Conservation (phyloP, 2,888 invertebrate species). For the Acleris cristana region DNA sequence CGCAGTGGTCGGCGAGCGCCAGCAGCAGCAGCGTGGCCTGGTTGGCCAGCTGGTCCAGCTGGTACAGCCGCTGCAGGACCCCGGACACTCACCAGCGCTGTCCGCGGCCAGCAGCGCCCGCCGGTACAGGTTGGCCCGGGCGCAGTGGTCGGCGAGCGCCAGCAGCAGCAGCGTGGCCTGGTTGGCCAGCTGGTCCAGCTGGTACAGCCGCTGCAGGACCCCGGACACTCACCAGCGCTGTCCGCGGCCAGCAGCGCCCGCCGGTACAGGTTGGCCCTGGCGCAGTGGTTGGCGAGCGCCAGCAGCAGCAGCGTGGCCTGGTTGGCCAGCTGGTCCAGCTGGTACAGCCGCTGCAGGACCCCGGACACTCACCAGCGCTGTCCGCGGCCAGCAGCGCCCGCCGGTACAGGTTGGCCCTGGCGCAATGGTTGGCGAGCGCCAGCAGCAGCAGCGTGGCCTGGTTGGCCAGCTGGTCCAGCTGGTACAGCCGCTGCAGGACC, state of each 20-base stretch:
- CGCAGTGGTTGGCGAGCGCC: constrained; percentile 95
- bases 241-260: constrained; percentile 94
- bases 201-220: constrained; percentile 63
- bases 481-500: constrained; percentile 51
- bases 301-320: constrained; percentile 95
- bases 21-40: constrained; percentile 95
- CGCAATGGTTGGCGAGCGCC: constrained; percentile 95
- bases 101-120: constrained; percentile 94
- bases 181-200: constrained; percentile 91
- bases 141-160: constrained; percentile 95
- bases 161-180: constrained; percentile 95
- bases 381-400: constrained; percentile 92
- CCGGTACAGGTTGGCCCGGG: constrained; percentile 93
- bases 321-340: constrained; percentile 91
- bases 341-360: constrained; percentile 63
- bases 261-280: constrained; percentile 93
- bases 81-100: constrained; percentile 85
- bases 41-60: constrained; percentile 91
- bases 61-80: constrained; percentile 63
- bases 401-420: constrained; percentile 81
- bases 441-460: constrained; percentile 95
- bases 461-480: constrained; percentile 90
- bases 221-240: constrained; percentile 85
- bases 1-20: constrained; percentile 95
- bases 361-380: constrained; percentile 85